Evolutionary conservation across 2,888 invertebrate genomes (phyloP), one percentile per base, ranked within the genome.

Genomic region (Cosmorhoe ocellata): DNA sequence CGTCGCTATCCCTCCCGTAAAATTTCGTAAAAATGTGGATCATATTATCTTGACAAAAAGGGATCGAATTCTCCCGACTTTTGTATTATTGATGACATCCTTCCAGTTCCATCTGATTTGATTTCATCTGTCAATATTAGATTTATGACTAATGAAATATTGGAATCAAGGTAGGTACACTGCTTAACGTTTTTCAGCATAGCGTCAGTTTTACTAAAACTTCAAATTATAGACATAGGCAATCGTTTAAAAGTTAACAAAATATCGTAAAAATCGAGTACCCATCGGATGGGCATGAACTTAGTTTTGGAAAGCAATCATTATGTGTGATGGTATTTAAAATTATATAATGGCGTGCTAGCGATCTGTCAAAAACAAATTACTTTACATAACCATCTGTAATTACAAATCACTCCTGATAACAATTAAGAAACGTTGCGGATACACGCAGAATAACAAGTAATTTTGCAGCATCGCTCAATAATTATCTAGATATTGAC

Each of bases 11-110:
- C 34, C 45, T 46, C 26, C 39, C 44, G 28, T 13, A 33, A 47
- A 56, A 52, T 58, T 56, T 54, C 47, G 40, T 40, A 56, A 54
- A 61, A 58, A 56, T 51, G 27, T 55, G 42, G 32, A 50, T 27
- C 37, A 33, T 46, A 58, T 46, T 45, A 13, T 14, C 33, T 37
- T 40, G 31, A 44, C 12, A 42, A 51, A 48, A 44, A 30, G 31
- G 5, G 50, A 50, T 32, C 36, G 27, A 32, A 37, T 41, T 39
- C 37, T 37, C 26, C 43, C 27, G 38, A 46, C 45, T 33, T 50
- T 38, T 42, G 32, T 33, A 48, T 51, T 46, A 51, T 57, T 51
- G 44, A 51, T 50, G 42, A 46, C 38, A 34, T 42, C 34, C 10
- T 51, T 44, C 40, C 47, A 44, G 33, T 38, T 33, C 7, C 13